Base-by-base conservation (phyloP, 2,888 invertebrate species). In the Itoplectis maculator region DNA sequence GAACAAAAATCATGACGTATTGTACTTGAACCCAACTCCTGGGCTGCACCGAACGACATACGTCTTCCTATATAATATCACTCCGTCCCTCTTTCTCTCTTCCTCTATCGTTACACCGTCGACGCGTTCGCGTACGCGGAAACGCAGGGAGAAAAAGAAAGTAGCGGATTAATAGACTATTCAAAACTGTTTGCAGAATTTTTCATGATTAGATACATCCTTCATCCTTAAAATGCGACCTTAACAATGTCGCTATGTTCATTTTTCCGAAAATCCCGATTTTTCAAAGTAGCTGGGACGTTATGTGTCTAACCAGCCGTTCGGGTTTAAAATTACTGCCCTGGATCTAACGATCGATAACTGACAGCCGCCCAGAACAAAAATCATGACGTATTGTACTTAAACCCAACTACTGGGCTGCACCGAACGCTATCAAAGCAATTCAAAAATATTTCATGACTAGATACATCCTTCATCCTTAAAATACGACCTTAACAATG, bases 101-200 rank as follows among this genome's bases (percentile, higher is more conserved):
- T 47, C 23, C 47, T 8, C 42, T n/a, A 47, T 29, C 40, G 51
- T 23, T 40, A 40, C 40, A 11, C 69, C 54, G 23, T 54, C 51
- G 69, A 54, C 40, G n/a, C n/a, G 40, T 63, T 18, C 56, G 65
- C 37, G 51, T 65, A 75, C 66, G 40, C 63, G 74, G 74, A 63
- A 74, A 74, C 40, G 65, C 8, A 0, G n/a, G 11, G 63, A 51
- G 59, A 73, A 74, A 74, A n/a, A 74, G 54, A n/a, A n/a, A n/a
- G 40, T 74, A 63, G 73, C 37, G 63, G 51, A 74, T 65, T 74
- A 63, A 74, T 74, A 40, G 63, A 74, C 51, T 54, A n/a, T n/a
- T n/a, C n/a, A n/a, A n/a, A n/a, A n/a, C n/a, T n/a, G n/a, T n/a
- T n/a, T n/a, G n/a, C n/a, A n/a, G n/a, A n/a, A n/a, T n/a, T n/a